Conservation (phyloP, 2,888 invertebrate genomes). For the Calliopum simillimum region DNA sequence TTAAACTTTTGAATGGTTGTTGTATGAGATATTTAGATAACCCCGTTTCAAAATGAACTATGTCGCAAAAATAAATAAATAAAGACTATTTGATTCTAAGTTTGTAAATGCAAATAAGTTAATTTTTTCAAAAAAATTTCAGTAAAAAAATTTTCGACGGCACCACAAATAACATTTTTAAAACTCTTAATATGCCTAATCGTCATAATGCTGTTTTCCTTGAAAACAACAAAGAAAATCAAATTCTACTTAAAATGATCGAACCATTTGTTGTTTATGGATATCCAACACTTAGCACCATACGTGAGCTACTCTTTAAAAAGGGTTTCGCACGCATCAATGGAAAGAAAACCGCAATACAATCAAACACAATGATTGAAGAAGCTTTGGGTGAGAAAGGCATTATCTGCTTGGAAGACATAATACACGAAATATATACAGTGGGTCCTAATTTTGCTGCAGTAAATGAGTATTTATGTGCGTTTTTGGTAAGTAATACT, state of each 20-base stretch:
- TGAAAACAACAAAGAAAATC: conserved; percentile 62
- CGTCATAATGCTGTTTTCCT: conserved; percentile 64
- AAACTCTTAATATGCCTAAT: conserved; percentile 53
- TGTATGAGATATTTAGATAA: no score
- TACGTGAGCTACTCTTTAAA: conserved; percentile 66
- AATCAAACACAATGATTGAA: conserved; percentile 66
- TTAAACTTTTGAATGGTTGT: no score
- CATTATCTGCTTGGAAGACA: conserved; percentile 66
- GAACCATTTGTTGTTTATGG: conserved; percentile 66
- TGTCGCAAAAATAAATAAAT: no score
- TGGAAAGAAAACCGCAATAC: conserved; percentile 63
- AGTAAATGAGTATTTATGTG: conserved; percentile 59
- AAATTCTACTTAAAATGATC: conserved; percentile 62
- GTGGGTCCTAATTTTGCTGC: conserved; percentile 64
- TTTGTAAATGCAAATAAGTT: no score
- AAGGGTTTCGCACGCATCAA: conserved; percentile 64
- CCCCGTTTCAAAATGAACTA: no score
- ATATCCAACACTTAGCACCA: conserved; percentile 59
- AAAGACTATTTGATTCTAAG: no score
- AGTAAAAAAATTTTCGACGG: conserved; percentile 64
- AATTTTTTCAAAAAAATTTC: not conserved
- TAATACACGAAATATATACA: conserved; percentile 66
- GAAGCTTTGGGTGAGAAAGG: conserved; percentile 64
- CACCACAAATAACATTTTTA: conserved; percentile 61
- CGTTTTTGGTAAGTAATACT: conserved; percentile 63